phyloP scores from a whole-genome alignment of 2,797 vertebrate genomes.

The Balearica regulorum region DNA sequence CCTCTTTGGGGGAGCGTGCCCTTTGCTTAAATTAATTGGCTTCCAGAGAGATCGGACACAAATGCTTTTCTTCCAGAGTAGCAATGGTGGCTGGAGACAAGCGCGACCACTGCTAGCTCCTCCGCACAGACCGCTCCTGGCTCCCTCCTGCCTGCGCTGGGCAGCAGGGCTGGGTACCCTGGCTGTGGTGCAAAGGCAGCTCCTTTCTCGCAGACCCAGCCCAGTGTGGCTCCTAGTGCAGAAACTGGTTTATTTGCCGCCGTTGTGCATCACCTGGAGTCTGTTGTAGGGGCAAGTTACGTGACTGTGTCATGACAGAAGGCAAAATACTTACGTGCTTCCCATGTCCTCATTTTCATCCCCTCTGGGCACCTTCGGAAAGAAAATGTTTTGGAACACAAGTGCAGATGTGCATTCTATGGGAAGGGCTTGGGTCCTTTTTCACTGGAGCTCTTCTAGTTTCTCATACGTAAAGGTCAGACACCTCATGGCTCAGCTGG shows the following conservation, averaged over 20 bases:
- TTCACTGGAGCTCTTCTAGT: background rate
- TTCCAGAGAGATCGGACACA: background rate
- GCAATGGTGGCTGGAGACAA: rapidly evolving
- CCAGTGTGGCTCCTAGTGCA: background rate
- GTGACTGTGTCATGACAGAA: background rate
- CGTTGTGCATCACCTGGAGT: background rate
- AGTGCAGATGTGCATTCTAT: background rate
- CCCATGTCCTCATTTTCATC: background rate
- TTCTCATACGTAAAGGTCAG: background rate
- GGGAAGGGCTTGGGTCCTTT: background rate
- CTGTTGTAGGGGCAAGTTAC: too few relatives aligned
- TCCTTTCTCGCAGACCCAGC: background rate
- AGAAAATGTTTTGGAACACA: background rate
- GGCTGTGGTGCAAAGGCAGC: background rate
- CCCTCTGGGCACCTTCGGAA: background rate
- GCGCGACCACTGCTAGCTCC: rapidly evolving
- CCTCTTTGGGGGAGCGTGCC: background rate
- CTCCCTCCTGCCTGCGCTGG: background rate
- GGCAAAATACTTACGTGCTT: background rate
- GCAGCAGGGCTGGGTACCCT: too few relatives aligned
- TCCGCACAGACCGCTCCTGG: rapidly evolving
- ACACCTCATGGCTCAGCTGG: background rate
- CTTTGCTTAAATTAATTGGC: background rate
- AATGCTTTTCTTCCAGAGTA: background rate
- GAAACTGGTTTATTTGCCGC: background rate